phyloP scores from a whole-genome alignment of 92 coral and sea anemone species.

The Zoanthus solanderi region DNA sequence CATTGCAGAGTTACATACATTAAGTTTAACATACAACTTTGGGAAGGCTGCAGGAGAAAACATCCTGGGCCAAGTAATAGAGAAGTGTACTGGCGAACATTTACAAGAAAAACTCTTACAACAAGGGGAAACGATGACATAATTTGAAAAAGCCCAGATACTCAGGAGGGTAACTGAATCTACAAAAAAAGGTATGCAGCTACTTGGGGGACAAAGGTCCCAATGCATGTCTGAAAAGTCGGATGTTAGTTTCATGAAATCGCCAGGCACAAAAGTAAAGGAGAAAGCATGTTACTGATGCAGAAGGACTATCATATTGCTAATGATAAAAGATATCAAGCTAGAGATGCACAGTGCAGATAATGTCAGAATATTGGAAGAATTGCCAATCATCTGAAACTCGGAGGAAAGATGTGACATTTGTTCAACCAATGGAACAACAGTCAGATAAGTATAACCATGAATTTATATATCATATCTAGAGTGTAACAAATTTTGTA shows the following conservation, averaged over 20 bases:
- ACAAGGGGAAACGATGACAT: constrained; percentile 16
- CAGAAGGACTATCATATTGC: neutral
- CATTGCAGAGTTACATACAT: constrained; percentile 15
- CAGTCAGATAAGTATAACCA: neutral
- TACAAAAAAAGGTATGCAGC: neutral
- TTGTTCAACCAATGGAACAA: neutral
- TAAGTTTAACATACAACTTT: constrained; percentile 34
- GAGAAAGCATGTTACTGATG: neutral
- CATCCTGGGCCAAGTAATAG: constrained; percentile 1
- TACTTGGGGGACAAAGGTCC: neutral
- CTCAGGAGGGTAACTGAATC: constrained; percentile 6
- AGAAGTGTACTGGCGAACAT: neutral
- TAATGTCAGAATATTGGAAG: neutral
- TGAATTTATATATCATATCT: neutral
- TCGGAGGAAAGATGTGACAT: neutral
- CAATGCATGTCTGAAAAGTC: constrained; percentile 27
- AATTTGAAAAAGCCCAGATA: constrained; percentile 29
- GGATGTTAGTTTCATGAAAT: neutral
- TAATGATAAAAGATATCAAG: no score
- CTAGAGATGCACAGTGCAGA: no score
- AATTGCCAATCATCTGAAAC: neutral
- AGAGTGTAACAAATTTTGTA: neutral
- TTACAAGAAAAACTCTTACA: neutral
- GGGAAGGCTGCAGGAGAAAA: constrained; percentile 34
- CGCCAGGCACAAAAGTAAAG: neutral